phyloP scores from a whole-genome alignment of 2,888 invertebrate species.

The Leptopterna dolabrata region DNA sequence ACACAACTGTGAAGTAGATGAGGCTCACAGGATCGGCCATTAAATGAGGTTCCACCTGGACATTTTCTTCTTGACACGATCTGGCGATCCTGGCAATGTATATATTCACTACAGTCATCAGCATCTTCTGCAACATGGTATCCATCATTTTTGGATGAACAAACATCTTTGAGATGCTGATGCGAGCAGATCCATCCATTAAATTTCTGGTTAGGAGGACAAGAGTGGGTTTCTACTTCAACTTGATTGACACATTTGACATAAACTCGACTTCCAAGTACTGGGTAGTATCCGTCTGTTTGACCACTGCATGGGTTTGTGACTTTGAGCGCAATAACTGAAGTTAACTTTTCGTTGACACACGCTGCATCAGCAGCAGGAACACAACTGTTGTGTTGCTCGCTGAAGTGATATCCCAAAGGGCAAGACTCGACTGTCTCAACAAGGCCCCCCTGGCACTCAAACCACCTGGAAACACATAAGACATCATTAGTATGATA shows the following conservation, averaged over 20 bases:
- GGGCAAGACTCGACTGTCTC: slow-evolving; percentile 13
- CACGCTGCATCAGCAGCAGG: not conserved
- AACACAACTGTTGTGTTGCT: not conserved
- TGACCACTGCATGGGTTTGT: not conserved
- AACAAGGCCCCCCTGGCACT: not conserved
- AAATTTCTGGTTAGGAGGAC: slow-evolving; percentile 65
- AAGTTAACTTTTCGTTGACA: not conserved
- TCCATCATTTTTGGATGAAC: slow-evolving; percentile 68
- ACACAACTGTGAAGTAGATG: not conserved
- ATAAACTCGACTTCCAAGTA: not conserved
- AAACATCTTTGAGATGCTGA: slow-evolving; percentile 67
- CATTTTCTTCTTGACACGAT: slow-evolving; percentile 67
- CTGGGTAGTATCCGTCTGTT: slow-evolving; percentile 4
- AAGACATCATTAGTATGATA: too few species aligned
- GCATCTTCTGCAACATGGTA: slow-evolving; percentile 68
- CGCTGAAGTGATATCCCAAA: not conserved
- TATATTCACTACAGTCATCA: slow-evolving; percentile 70
- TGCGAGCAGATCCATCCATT: slow-evolving; percentile 64
- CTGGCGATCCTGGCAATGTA: slow-evolving; percentile 69
- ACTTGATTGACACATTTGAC: slow-evolving; percentile 8
- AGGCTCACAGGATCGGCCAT: slow-evolving; percentile 66
- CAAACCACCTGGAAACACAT: slow-evolving; percentile 16
- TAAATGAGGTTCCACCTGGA: slow-evolving; percentile 65
- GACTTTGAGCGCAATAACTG: not conserved
- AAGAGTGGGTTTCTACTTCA: slow-evolving; percentile 55